Evolutionary conservation across 35 echinoderm and acorn worm genomes (phyloP).

Genomic region (Nesometra sesokonis): DNA sequence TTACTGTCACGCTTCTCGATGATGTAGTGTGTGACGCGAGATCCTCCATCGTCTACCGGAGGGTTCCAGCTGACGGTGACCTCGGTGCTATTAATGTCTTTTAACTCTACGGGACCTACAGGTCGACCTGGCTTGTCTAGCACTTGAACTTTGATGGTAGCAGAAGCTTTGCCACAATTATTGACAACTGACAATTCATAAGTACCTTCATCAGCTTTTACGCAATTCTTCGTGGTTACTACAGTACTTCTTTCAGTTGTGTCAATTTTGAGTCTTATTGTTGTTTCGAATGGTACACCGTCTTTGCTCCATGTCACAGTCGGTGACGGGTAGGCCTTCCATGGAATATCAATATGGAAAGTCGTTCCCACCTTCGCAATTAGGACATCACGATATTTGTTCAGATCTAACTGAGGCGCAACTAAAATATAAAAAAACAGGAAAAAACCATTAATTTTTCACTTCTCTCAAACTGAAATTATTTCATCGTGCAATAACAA

Average conservation of each 20-base stretch:
- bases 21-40: slow-evolving; percentile 74
- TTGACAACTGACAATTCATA: slow-evolving; percentile 51
- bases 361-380: slow-evolving; percentile 68
- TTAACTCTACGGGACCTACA: slow-evolving; percentile 43
- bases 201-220: slow-evolving; percentile 57
- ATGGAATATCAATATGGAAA: slow-evolving; percentile 84
- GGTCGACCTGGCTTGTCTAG: slow-evolving; percentile 75
- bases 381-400: slow-evolving; percentile 70
- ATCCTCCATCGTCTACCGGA: slow-evolving; percentile 63
- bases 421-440: slow-evolving; percentile 33
- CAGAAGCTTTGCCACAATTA: slow-evolving; percentile 54
- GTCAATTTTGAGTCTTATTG: slow-evolving; percentile 60
- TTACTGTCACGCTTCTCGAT: slow-evolving; percentile 92
- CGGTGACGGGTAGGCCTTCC: slow-evolving; percentile 66
- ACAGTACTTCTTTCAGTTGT: slow-evolving; percentile 58
- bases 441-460: not conserved
- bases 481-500: too few species aligned
- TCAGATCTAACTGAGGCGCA: slow-evolving; percentile 81
- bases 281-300: slow-evolving; percentile 42
- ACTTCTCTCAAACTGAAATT: too few species aligned
- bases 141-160: slow-evolving; percentile 62
- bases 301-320: slow-evolving; percentile 89
- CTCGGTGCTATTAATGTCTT: slow-evolving; percentile 70
- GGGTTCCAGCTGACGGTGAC: slow-evolving; percentile 68
- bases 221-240: slow-evolving; percentile 85